Evolutionary conservation across 2,888 invertebrate species (phyloP).

Genomic region (Lycia hirtaria): DNA sequence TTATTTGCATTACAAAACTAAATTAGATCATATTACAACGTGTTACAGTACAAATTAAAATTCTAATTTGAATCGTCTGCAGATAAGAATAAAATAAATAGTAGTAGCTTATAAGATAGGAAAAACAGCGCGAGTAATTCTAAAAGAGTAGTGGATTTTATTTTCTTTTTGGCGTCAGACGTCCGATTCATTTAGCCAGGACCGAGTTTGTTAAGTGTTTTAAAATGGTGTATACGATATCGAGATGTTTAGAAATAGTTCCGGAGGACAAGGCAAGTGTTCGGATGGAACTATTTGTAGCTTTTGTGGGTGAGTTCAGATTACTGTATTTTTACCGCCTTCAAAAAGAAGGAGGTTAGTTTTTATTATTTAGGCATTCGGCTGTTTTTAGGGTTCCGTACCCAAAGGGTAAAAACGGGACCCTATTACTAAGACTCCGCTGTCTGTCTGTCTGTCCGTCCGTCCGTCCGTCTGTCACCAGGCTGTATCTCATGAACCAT

Average conservation of each 20-base stretch:
- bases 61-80: neutral
- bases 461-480: too few species aligned
- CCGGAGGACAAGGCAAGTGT: constrained; percentile 19
- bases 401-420: too few species aligned
- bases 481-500: too few species aligned
- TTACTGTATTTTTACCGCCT: neutral
- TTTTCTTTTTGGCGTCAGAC: constrained; percentile 10
- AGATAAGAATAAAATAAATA: constrained; percentile 38
- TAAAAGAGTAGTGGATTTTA: neutral
- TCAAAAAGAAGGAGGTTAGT: too few species aligned
- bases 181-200: neutral
- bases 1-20: neutral
- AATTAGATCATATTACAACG: constrained; percentile 19
- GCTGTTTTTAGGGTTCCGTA: too few species aligned
- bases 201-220: constrained; percentile 2
- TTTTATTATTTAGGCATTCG: too few species aligned
- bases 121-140: constrained; percentile 23
- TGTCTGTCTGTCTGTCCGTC: too few species aligned
- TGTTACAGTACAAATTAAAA: constrained; percentile 17
- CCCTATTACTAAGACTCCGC: too few species aligned
- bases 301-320: constrained; percentile 32
- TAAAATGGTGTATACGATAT: constrained; percentile 36
- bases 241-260: constrained; percentile 9
- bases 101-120: constrained; percentile 30
- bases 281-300: constrained; percentile 26